Base-by-base conservation (phyloP, 2,888 invertebrate species). In the Phytoseiulus persimilis region DNA sequence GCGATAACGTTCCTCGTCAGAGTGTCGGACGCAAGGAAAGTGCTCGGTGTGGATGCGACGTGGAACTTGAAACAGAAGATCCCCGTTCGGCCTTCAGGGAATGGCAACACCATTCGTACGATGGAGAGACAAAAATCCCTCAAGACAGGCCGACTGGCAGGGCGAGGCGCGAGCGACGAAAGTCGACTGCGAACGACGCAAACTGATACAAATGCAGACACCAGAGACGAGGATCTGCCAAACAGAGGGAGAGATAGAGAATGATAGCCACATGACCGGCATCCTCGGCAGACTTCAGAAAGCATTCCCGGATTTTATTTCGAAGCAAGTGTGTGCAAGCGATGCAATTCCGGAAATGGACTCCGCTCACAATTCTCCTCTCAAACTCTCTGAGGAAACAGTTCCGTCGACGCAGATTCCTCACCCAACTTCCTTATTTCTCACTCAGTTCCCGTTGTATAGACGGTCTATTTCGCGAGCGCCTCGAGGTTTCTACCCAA, bases 151-250 rank as follows among this genome's bases (percentile, higher is more conserved):
- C 6, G 32, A 87, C 87, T 45, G 87, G 65, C 32, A 11, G 2
- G 84, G 31, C 32, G 18, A 14, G 84, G 31, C 45, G 33, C 87
- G 39, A 87, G 87, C 87, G 87, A 32, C 32, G 87, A 87, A 31
- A 33, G 87, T 87, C 87, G 45, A 65, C 65, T 65, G 65, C 65
- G 84, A 84, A 33, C 32, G 84, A 84, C 33, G 84, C 87, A 87
- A 87, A 87, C 87, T 87, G 87, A 87, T 87, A 87, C 87, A 87
- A 87, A 87, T 87, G 31, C 32, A 31, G 87, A 45, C 87, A 87
- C 39, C 65, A 65, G 65, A 65, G 65, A 65, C 65, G 65, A 65
- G 65, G 65, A 65, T 65, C 65, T 65, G 65, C 65, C 65, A 65
- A 65, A 65, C 65, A 65, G 65, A 1, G 65, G 65, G 28, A 65